These are phyloP conservation scores for Lepeophtheirus salmonis DNA, from an alignment of 1,140 invertebrate genomes.

Conservation along the genomic window DNA sequence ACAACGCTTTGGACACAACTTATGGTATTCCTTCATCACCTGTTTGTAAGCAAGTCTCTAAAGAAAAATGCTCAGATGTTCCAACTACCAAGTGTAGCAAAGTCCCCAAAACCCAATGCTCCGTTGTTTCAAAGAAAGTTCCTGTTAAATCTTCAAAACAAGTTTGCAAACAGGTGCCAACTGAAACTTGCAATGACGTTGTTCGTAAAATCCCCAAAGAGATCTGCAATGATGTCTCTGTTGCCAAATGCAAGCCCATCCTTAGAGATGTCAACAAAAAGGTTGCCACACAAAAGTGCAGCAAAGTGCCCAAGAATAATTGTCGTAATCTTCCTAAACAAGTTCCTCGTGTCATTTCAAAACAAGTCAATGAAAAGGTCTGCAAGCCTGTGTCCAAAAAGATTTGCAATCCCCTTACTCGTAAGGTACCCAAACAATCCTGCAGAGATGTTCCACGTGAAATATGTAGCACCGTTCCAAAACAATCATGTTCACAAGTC, in stretches of 20 bases:
- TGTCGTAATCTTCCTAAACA: slow-evolving; percentile 12
- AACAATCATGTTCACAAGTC: neutral
- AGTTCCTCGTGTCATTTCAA: neutral
- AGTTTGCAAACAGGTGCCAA: slow-evolving; percentile 7
- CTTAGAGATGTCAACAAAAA: slow-evolving; percentile 1
- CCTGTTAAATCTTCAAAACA: neutral
- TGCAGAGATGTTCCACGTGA: slow-evolving; percentile 13
- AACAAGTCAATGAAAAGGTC: neutral
- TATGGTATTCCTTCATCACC: slow-evolving; percentile 4
- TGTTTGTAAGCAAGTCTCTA: neutral
- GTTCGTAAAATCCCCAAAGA: neutral
- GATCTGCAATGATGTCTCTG: neutral
- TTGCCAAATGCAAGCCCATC: neutral
- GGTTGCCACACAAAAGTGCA: slow-evolving; percentile 8
- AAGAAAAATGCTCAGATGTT: neutral
- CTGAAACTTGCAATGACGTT: slow-evolving; percentile 1
- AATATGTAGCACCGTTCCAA: slow-evolving; percentile 7
- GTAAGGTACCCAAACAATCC: slow-evolving; percentile 7
- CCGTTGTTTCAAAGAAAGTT: neutral
- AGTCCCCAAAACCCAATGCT: neutral
- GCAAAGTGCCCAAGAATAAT: neutral
- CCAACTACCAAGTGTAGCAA: neutral
- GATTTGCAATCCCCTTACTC: slow-evolving; percentile 3
- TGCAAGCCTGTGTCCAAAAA: slow-evolving; percentile 11
- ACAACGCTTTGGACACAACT: neutral